phyloP scores from a whole-genome alignment of 2,797 vertebrate species.

The Linurgus olivaceus region DNA sequence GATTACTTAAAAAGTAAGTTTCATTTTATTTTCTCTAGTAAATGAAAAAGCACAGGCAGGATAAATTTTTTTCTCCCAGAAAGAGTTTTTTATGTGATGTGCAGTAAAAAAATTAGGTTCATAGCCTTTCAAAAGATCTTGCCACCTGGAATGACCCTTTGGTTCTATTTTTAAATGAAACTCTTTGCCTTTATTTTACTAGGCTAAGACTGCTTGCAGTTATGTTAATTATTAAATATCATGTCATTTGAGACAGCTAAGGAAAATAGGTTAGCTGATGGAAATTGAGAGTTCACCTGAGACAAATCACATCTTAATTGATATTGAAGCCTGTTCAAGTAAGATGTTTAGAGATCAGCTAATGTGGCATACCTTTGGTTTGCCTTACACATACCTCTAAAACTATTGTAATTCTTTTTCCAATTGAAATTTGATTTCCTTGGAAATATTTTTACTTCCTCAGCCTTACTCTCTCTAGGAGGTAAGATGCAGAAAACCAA shows the following conservation, averaged over 20 bases:
- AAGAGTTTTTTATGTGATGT: not conserved
- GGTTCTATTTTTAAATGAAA: constrained; percentile 30
- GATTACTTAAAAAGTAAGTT: constrained; percentile 82
- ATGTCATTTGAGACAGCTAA: constrained; percentile 44
- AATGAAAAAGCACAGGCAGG: not conserved
- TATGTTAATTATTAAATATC: constrained; percentile 56
- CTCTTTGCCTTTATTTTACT: constrained; percentile 9
- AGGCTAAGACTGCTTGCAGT: constrained; percentile 30
- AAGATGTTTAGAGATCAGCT: not conserved
- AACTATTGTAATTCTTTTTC: not conserved
- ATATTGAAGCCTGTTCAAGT: constrained; percentile 28
- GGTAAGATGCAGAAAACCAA: not conserved
- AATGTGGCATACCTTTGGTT: not conserved
- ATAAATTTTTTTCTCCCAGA: not conserved
- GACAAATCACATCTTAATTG: constrained; percentile 61
- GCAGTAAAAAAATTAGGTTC: not conserved
- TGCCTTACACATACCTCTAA: not conserved
- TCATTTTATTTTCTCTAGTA: not conserved
- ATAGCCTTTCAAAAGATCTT: not conserved
- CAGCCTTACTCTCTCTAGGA: constrained; percentile 17
- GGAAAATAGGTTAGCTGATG: constrained; percentile 57
- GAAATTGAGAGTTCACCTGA: constrained; percentile 40
- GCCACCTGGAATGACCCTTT: constrained; percentile 3
- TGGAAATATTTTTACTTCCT: constrained; percentile 8
- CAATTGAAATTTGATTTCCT: constrained; percentile 6